phyloP scores from a whole-genome alignment of 2,888 invertebrate genomes.

The Agriopis marginaria region DNA sequence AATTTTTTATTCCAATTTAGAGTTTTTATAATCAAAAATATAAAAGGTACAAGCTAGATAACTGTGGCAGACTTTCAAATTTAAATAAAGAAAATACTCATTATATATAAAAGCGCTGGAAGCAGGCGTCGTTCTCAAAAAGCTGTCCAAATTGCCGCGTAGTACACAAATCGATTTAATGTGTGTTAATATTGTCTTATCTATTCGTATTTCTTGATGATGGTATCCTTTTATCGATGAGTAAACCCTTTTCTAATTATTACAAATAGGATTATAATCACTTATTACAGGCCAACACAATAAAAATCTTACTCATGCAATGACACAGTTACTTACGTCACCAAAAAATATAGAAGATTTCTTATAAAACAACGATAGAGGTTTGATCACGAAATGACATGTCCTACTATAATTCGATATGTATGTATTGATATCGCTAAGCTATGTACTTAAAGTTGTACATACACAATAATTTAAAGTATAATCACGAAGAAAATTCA shows the following conservation, averaged over 20 bases:
- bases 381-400: neutral
- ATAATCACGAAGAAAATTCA: neutral
- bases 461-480: neutral
- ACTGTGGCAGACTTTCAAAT: no score
- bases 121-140: no score
- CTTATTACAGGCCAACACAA: neutral
- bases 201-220: neutral
- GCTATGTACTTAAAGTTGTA: slow-evolving; percentile 4
- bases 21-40: no score
- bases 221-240: slow-evolving; percentile 11
- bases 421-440: slow-evolving; percentile 9
- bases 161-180: no score
- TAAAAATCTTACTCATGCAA: slow-evolving; percentile 22
- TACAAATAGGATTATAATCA: slow-evolving; percentile 21
- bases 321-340: slow-evolving; percentile 31
- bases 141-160: no score
- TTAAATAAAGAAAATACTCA: no score
- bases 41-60: no score
- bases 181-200: neutral
- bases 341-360: slow-evolving; percentile 14
- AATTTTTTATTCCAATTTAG: no score
- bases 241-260: slow-evolving; percentile 15
- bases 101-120: no score
- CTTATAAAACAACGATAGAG: slow-evolving; percentile 6
- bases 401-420: neutral